phyloP scores from a whole-genome alignment of 2,888 invertebrate species.

The Mechanitis messenoides region DNA sequence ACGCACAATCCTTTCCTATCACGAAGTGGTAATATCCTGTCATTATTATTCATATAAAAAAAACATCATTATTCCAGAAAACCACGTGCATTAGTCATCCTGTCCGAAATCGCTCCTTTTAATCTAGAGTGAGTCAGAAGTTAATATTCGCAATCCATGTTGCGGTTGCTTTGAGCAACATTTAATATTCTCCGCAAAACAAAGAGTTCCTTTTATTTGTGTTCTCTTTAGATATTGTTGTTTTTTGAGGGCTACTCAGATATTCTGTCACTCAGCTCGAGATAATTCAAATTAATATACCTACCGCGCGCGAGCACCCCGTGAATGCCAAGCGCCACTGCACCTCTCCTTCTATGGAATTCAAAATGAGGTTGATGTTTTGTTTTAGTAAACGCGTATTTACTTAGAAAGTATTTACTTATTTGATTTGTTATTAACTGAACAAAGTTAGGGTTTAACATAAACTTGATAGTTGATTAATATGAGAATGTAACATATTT shows the following conservation, averaged over 20 bases:
- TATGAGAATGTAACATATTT: too few species aligned
- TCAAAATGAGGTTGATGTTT: conserved; percentile 64
- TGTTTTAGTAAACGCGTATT: conserved; percentile 70
- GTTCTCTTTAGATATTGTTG: conserved; percentile 58
- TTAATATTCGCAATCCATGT: conserved; percentile 50
- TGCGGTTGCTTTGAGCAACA: conserved; percentile 33
- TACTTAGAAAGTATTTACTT: conserved; percentile 59
- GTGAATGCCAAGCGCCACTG: conserved; percentile 61
- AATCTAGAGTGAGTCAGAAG: conserved; percentile 62
- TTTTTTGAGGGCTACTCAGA: conserved; percentile 57
- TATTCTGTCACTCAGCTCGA: conserved; percentile 66
- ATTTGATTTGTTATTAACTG: conserved; percentile 54
- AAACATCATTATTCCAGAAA: conserved; percentile 60
- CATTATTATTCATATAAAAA: conserved; percentile 44
- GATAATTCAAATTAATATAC: conserved; percentile 73
- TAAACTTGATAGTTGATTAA: conserved; percentile 36
- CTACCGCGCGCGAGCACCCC: conserved; percentile 57
- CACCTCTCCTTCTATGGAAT: conserved; percentile 56
- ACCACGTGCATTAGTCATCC: conserved; percentile 68
- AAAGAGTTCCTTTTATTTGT: conserved; percentile 55
- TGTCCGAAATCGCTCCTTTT: conserved; percentile 66
- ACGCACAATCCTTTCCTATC: conserved; percentile 60
- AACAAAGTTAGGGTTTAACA: conserved; percentile 42
- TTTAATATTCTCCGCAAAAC: conserved; percentile 64
- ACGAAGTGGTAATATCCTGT: conserved; percentile 68